Evolutionary conservation across 2,113 vertebrate species (phyloP), one percentile per base, ranked within the genome.

Genomic region (Galbula dea): DNA sequence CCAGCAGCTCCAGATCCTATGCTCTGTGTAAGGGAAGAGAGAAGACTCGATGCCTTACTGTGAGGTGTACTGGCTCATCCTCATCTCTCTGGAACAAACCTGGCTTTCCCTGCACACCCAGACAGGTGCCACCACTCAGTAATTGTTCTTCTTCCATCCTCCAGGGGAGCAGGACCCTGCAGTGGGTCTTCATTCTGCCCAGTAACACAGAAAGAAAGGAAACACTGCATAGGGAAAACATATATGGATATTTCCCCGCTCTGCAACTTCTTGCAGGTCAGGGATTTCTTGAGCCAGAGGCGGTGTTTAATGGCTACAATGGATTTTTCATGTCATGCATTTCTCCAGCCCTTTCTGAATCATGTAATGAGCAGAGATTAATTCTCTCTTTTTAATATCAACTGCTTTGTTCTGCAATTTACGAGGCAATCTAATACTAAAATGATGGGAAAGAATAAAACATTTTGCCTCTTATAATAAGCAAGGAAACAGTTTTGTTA

Each of bases 351-450:
- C 36, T 85, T 85, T 91, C 12, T 66, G 29, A 88, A 58, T 69
- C 17, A 72, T 17, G 11, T 89, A 72, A 89, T 65, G 62, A 82
- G 41, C 26, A 54, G 46, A 85, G 26, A 66, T 57, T 13, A 76
- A 72, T 69, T 69, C 29, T 67, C 88, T 45, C 49, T 59, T 94
- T 74, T 83, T 72, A 95, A 52, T 69, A 87, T 43, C 23, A 59
- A 39, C 29, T 91, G 30, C 46, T 89, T 90, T 80, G 65, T 92
- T 73, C 57, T 83, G 65, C 57, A 93, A 71, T 85, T 93, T 89
- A 57, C 43, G 71, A 43, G 55, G 51, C 78, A 79, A 54, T 79
- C 63, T 73, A 58, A 71, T 48, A 74, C 10, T 21, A 59, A 85
- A 89, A 86, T 77, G 51, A 59, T 26, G 18, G 24, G 27, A 77